Base-by-base conservation (phyloP, 2,113 vertebrate species). In the Callipepla californica region DNA sequence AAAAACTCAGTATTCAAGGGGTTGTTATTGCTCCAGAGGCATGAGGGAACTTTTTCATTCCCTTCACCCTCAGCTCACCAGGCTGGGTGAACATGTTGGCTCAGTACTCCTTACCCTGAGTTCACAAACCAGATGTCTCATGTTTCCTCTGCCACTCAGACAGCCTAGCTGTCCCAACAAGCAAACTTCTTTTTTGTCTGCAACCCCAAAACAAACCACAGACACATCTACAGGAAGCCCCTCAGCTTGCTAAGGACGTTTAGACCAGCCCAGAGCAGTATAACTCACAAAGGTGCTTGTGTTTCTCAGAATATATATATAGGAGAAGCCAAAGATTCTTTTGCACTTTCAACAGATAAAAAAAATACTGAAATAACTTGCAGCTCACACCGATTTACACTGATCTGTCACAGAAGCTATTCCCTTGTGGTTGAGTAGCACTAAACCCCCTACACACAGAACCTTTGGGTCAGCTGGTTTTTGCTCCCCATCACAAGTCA, bases 361-460 rank as follows among this genome's bases (percentile, higher is more conserved):
- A 19, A 57, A 84, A 65, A 32, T 61, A 48, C 7, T 13, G 34
- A 17, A 18, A 28, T 34, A 72, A 68, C 18, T 34, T 36, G 32
- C 18, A 34, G 7, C 40, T 6, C 16, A 19, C 23, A 10, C 19
- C 25, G 65, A 20, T 74, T n/a, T 12, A 38, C 28, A 20, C 19
- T 42, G 55, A 42, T 74, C 48, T 70, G 1, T 0, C 51, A 23
- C 38, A 30, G 65, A 77, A 81, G 34, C n/a, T n/a, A 15, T 68
- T 66, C 59, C 69, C 0, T 0, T 1, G 1, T 44, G 80, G 59
- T 0, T 59, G 42, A 28, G 32, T n/a, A 67, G 38, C 0, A 0
- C 68, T 75, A 15, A 90, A 62, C 21, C 48, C 48, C 42, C 58
- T 36, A 5, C 17, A 57, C 30, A 32, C 30, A 0, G 40, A 26